Base-by-base conservation (phyloP, 1,140 invertebrate genomes). In the Cydia strobilella region DNA sequence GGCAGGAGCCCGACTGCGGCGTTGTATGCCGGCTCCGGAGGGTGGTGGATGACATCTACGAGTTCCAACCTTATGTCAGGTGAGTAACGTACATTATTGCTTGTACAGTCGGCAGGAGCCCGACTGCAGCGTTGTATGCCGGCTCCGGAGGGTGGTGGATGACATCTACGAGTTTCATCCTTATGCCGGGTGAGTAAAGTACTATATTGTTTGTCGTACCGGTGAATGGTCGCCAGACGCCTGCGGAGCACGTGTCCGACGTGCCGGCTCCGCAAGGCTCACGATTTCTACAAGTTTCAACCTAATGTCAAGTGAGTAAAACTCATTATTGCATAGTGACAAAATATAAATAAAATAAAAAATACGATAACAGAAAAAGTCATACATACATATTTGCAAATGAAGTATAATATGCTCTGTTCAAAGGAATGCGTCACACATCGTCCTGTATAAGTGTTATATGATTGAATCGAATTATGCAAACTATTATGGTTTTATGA, bases 131-230 rank as follows among this genome's bases (percentile, higher is more conserved):
- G 65, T 90, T 75, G 79, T 84, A 76, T 92, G 90, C 74, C 85
- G 90, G 45, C 81, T 88, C 39, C 79, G 86, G 62, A 39, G 84
- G 65, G 90, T 91, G 7, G 76, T 92, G 59, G 89, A 92, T 76
- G 89, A 91, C 73, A 83, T 90, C 25, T 89, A 91, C 79, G 87
- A 90, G 71, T 91, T 91, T 74, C 80, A 92, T 80, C 90, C 89
- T 54, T 54, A 54, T 54, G 51, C 20, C n/a, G 20, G 15, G 51
- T 18, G 51, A 54, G 15, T 54, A 54, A 54, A 45, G 42, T 45
- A 45, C 42, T 10, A 10, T 45, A 13, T 45, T 45, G 35, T 13
- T 45, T 45, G 7, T 45, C 13, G 12, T 45, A 45, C 15, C 9
- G 9, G 12, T 3, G 13, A 45, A 45, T 45, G 42, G 42, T 13